These are phyloP conservation scores for Drosophila pseudoananassae DNA, from an alignment of 1,140 invertebrate species.

Conservation along the genomic window DNA sequence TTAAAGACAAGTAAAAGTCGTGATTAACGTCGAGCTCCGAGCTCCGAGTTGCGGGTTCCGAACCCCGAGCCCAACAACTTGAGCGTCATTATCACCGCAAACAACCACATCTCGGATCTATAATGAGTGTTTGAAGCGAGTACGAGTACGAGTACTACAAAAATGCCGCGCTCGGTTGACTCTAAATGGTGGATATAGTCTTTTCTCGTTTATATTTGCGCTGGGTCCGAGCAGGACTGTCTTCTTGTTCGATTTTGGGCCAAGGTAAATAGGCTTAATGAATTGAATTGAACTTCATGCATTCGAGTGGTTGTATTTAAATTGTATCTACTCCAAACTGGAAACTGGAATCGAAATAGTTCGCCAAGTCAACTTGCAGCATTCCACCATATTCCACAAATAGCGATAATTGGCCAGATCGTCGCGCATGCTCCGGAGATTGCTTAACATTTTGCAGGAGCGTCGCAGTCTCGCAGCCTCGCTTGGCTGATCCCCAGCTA, in stretches of 20 bases:
- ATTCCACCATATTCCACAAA: constrained; percentile 28
- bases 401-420: constrained; percentile 47
- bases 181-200: constrained; percentile 77
- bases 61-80: constrained; percentile 14
- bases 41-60: constrained; percentile 5
- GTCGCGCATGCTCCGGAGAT: constrained; percentile 48
- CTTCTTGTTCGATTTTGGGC: constrained; percentile 24
- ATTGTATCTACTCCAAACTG: constrained; percentile 18
- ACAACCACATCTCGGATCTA: constrained; percentile 52
- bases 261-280: constrained; percentile 41
- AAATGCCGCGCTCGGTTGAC: constrained; percentile 81
- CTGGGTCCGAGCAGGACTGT: constrained; percentile 4
- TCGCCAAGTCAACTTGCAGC: constrained; percentile 27
- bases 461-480: constrained; percentile 32
- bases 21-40: constrained; percentile 68
- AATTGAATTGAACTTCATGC: not conserved
- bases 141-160: constrained; percentile 67
- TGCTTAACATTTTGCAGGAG: constrained; percentile 66
- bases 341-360: constrained; percentile 14
- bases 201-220: constrained; percentile 25
- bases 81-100: constrained; percentile 75
- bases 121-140: constrained; percentile 53
- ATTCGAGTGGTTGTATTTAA: not conserved
- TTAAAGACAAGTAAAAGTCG: constrained; percentile 83
- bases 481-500: constrained; percentile 9